These are phyloP conservation scores for Acanthoscelides obtectus DNA, from an alignment of 2,888 invertebrate species.

Conservation along the genomic window DNA sequence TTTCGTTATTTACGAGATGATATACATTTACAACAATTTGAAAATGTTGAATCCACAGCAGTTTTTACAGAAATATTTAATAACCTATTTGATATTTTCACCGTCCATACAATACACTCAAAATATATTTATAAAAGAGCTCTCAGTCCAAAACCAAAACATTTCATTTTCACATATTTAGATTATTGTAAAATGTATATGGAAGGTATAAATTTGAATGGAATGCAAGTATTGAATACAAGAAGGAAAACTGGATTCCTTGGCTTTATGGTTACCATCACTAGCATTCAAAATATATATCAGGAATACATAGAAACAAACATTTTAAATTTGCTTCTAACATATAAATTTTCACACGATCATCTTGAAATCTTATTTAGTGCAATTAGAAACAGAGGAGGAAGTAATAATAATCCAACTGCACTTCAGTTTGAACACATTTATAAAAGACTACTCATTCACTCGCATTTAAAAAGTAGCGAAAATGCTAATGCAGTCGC, in stretches of 20 bases:
- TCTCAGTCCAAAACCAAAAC: slow-evolving; percentile 2
- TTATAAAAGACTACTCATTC: slow-evolving; percentile 12
- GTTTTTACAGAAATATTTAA: slow-evolving; percentile 8
- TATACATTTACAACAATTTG: neutral
- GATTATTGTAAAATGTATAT: slow-evolving; percentile 3
- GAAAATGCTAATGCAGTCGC: slow-evolving; percentile 10
- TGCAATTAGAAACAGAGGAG: slow-evolving; percentile 7
- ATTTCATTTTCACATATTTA: slow-evolving; percentile 1
- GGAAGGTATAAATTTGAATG: neutral
- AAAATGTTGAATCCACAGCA: slow-evolving; percentile 1
- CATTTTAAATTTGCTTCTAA: slow-evolving; percentile 11
- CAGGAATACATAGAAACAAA: slow-evolving; percentile 7
- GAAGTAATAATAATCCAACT: slow-evolving; percentile 17
- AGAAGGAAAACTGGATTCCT: slow-evolving; percentile 15
- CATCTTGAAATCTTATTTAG: slow-evolving; percentile 14
- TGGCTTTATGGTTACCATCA: slow-evolving; percentile 17
- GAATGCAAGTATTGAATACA: slow-evolving; percentile 1
- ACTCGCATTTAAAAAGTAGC: slow-evolving; percentile 6
- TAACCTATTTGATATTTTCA: slow-evolving; percentile 12
- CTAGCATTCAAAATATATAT: slow-evolving; percentile 12
- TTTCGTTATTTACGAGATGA: slow-evolving; percentile 1
- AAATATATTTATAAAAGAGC: slow-evolving; percentile 8
- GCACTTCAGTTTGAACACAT: slow-evolving; percentile 11
- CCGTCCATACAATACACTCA: slow-evolving; percentile 6
- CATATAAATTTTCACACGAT: slow-evolving; percentile 13